A percentile compares a stretch with the other conserved stretches of the same genome.
These are phyloP conservation scores for Drosophila ustulata DNA, from an alignment of 2,888 invertebrate species.

Conservation along the genomic window DNA sequence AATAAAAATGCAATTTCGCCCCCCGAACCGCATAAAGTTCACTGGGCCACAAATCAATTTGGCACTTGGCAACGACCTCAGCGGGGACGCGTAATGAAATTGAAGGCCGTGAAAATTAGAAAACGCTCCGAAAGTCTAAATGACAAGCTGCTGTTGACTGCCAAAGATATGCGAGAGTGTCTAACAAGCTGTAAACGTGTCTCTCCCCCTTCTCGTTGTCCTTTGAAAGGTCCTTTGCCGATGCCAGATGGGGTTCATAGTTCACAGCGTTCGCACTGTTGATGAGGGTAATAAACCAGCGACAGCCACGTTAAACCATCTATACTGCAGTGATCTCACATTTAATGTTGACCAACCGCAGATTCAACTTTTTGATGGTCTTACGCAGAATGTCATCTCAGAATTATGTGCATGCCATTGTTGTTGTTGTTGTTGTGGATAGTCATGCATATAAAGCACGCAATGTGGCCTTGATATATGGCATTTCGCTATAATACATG, in stretches of 20 bases:
- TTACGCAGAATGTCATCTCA: slow-evolving; percentile 38
- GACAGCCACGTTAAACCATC: slow-evolving; percentile 34
- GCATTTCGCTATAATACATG: slow-evolving; percentile 42
- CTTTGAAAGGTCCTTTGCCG: slow-evolving; percentile 49
- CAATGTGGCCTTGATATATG: slow-evolving; percentile 47
- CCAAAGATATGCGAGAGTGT: slow-evolving; percentile 10
- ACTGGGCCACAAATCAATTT: slow-evolving; percentile 71
- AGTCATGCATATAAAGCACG: slow-evolving; percentile 31
- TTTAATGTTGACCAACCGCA: slow-evolving; percentile 35
- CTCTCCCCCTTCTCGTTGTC: background rate
- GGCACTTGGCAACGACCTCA: slow-evolving; percentile 41
- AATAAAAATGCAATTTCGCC: slow-evolving; percentile 62
- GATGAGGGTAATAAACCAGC: slow-evolving; percentile 60
- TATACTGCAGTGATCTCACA: background rate
- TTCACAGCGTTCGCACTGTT: slow-evolving; percentile 45
- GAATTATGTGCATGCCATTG: slow-evolving; percentile 45
- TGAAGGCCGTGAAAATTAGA: slow-evolving; percentile 8
- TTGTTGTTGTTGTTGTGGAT: slow-evolving; percentile 13
- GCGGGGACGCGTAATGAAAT: slow-evolving; percentile 21
- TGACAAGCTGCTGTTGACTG: slow-evolving; percentile 14
- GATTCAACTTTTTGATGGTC: slow-evolving; percentile 36
- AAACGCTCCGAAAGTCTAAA: slow-evolving; percentile 3
- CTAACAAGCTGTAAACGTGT: background rate
- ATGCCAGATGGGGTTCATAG: slow-evolving; percentile 33
- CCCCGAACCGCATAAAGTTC: slow-evolving; percentile 46